These are phyloP conservation scores for Sitodiplosis mosellana DNA, from an alignment of 1,140 invertebrate species.

Conservation along the genomic window DNA sequence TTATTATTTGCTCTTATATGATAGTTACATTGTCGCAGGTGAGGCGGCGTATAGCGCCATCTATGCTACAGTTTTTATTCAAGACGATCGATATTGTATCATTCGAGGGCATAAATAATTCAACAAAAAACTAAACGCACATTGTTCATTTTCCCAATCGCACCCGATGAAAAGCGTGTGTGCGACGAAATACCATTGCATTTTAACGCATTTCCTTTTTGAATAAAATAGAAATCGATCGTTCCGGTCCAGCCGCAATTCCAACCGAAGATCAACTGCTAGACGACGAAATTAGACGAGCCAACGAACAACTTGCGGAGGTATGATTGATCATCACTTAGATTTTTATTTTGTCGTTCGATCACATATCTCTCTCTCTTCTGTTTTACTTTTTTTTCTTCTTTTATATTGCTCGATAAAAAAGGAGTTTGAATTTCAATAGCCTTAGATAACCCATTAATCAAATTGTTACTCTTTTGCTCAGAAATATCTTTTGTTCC, in stretches of 20 bases:
- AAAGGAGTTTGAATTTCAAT: constrained; percentile 4
- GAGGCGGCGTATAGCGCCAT: too few relatives aligned
- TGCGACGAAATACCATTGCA: too few relatives aligned
- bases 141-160: not conserved
- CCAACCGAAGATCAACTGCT: constrained; percentile 12
- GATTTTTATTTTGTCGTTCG: not conserved
- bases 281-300: constrained; percentile 20
- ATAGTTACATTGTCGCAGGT: too few relatives aligned
- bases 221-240: constrained; percentile 21
- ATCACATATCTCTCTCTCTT: too few relatives aligned
- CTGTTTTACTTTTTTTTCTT: not conserved
- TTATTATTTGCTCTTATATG: too few relatives aligned
- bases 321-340: constrained; percentile 8
- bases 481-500: too few relatives aligned
- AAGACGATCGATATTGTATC: not conserved
- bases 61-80: too few relatives aligned
- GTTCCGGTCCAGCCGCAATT: constrained; percentile 11
- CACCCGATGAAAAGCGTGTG: not conserved
- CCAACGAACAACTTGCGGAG: constrained; percentile 23
- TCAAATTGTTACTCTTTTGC: too few relatives aligned
- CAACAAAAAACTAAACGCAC: too few relatives aligned
- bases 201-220: not conserved
- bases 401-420: not conserved
- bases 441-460: not conserved
- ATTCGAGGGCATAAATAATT: too few relatives aligned